Conservation (phyloP, 2,797 vertebrate genomes). For the Taenioides sp. region DNA sequence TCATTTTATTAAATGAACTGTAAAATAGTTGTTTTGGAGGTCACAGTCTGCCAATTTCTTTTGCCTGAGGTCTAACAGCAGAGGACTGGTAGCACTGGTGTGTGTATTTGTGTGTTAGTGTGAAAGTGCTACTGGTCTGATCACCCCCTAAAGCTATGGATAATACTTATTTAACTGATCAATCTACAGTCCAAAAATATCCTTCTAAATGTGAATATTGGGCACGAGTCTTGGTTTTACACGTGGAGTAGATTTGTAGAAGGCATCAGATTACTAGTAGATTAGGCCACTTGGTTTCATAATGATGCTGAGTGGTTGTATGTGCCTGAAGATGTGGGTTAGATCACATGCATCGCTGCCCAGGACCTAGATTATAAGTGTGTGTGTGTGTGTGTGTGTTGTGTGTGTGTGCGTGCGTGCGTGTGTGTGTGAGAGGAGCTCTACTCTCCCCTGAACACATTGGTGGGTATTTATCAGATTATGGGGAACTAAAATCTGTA, state of each 20-base stretch:
- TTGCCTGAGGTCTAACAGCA: slow-evolving; percentile 30
- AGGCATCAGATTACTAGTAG: slow-evolving; percentile 1
- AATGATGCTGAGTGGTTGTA: slow-evolving; percentile 16
- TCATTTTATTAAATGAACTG: background rate
- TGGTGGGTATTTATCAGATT: too few species aligned
- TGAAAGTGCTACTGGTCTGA: background rate
- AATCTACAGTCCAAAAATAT: slow-evolving; percentile 4
- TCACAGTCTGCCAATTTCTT: slow-evolving; percentile 18
- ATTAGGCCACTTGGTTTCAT: slow-evolving; percentile 15
- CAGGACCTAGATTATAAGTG: slow-evolving; percentile 53
- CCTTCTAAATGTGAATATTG: background rate
- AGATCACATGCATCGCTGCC: slow-evolving; percentile 64
- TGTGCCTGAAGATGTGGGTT: slow-evolving; percentile 75
- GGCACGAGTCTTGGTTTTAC: background rate
- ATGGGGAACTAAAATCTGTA: too few species aligned
- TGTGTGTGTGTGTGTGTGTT: slow-evolving; percentile 31
- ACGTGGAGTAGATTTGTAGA: background rate
- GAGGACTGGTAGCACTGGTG: slow-evolving; percentile 32
- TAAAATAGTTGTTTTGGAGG: slow-evolving; percentile 14
- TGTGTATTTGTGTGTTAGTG: background rate
- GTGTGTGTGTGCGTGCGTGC: background rate
- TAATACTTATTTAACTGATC: slow-evolving; percentile 5
- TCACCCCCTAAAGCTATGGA: background rate
- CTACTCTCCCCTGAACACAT: slow-evolving; percentile 12
- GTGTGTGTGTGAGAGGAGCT: too few species aligned